Percentiles rank a stretch among this genome's conserved stretches.
These are phyloP conservation scores for Ambastaia sidthimunki DNA, from an alignment of 2,797 vertebrate species.

Conservation along the genomic window DNA sequence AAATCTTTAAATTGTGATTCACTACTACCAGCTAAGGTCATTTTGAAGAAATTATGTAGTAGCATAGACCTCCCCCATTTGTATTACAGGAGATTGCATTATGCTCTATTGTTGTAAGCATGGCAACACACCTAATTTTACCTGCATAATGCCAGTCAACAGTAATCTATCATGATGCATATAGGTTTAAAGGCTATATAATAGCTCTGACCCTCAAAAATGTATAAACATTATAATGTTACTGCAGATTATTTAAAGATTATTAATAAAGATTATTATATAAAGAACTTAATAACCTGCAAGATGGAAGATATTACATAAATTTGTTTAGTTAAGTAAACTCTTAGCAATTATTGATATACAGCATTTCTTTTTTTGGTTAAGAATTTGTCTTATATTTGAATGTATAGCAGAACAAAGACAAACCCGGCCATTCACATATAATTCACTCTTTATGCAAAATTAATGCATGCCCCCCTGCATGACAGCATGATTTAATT, in stretches of 20 bases:
- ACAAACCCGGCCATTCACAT: conserved; percentile 64
- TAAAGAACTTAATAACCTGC: background rate
- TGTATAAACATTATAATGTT: background rate
- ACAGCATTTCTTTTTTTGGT: background rate
- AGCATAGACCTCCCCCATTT: background rate
- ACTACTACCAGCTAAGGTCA: background rate
- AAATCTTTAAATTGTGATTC: too few relatives aligned
- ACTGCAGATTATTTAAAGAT: background rate
- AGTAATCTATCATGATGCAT: background rate
- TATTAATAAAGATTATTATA: too few relatives aligned
- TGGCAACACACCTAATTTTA: background rate
- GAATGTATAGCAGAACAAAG: conserved; percentile 60
- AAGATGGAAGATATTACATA: background rate
- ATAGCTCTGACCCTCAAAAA: background rate
- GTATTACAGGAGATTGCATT: background rate
- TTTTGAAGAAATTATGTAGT: background rate
- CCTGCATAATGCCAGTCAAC: conserved; percentile 5
- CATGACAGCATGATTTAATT: conserved; percentile 62
- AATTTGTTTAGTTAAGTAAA: background rate
- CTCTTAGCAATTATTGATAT: background rate
- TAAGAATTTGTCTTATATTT: conserved; percentile 9
- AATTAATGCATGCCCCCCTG: conserved; percentile 74
- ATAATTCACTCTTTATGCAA: conserved; percentile 64
- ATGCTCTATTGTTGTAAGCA: background rate
- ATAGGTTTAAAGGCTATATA: too few relatives aligned